These are phyloP conservation scores for Gadopsis bispinosus DNA, from an alignment of 2,797 vertebrate genomes.

Conservation along the genomic window DNA sequence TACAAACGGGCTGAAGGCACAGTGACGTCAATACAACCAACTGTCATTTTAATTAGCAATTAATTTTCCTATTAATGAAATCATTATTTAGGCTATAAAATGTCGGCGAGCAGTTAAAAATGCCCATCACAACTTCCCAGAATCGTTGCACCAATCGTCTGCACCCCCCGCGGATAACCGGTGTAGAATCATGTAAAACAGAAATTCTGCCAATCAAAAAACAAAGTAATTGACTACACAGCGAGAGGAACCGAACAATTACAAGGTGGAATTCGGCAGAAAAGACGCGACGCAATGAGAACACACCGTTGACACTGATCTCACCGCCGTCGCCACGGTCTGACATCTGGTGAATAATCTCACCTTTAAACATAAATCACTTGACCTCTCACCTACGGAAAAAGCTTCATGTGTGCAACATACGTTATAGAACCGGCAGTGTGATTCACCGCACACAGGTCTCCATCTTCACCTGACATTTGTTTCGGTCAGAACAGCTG, in stretches of 20 bases:
- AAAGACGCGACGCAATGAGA: not conserved
- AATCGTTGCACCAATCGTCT: not conserved
- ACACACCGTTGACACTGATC: not conserved
- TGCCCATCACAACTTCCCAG: not conserved
- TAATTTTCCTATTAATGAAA: not conserved
- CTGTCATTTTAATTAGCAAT: not conserved
- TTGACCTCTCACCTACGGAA: slow-evolving; percentile 9
- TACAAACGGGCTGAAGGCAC: too few species aligned
- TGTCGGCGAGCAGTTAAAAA: not conserved
- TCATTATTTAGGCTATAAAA: not conserved
- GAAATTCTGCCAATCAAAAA: not conserved
- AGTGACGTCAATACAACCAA: not conserved
- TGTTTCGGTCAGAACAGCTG: slow-evolving; percentile 48
- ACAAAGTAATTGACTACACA: not conserved
- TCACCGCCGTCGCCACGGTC: not conserved
- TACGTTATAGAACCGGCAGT: not conserved
- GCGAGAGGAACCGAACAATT: not conserved
- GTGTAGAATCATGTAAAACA: not conserved
- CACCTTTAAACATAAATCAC: not conserved
- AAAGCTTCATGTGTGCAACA: not conserved
- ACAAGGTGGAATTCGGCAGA: not conserved
- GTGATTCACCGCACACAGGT: not conserved
- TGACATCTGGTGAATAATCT: not conserved
- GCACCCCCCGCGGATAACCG: not conserved
- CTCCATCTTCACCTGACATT: slow-evolving; percentile 16